Evolutionary conservation across 2,113 vertebrate species (phyloP).

Genomic region (Monopterus albus): DNA sequence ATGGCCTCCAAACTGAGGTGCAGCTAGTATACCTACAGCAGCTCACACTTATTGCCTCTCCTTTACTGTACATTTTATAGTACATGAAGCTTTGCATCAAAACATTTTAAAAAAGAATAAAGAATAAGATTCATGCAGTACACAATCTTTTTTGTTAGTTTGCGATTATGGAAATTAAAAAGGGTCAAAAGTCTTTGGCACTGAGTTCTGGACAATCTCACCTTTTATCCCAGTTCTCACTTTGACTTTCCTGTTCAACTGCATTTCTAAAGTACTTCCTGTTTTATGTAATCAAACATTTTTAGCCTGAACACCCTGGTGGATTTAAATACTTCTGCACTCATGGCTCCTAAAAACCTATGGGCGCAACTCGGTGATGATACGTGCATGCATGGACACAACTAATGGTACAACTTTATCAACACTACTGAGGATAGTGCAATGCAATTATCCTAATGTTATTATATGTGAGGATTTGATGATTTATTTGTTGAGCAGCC

Average conservation of each 20-base stretch:
- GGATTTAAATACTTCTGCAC: constrained; percentile 42
- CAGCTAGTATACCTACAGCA: too few relatives aligned
- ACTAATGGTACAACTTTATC: constrained; percentile 34
- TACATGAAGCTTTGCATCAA: too few relatives aligned
- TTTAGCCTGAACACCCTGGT: constrained; percentile 5
- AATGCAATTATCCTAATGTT: constrained; percentile 47
- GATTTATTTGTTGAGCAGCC: constrained; percentile 43
- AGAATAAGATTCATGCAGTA: too few relatives aligned
- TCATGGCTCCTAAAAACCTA: constrained; percentile 53
- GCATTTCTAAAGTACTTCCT: constrained; percentile 19
- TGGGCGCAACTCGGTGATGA: constrained; percentile 38
- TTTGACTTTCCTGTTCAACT: constrained; percentile 27
- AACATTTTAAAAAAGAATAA: too few relatives aligned
- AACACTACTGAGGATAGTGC: constrained; percentile 36
- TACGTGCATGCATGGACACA: constrained; percentile 23
- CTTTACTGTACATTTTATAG: neutral
- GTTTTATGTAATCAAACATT: constrained; percentile 48
- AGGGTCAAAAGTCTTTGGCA: neutral
- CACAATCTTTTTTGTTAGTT: neutral
- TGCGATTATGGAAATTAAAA: constrained; percentile 16
- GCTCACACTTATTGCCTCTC: neutral
- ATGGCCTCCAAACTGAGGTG: constrained; percentile 4
- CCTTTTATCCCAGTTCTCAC: constrained; percentile 24
- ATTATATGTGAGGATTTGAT: constrained; percentile 25
- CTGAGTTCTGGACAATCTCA: neutral